phyloP scores from a whole-genome alignment of 2,113 vertebrate species.

The Microcebus tavaratra region DNA sequence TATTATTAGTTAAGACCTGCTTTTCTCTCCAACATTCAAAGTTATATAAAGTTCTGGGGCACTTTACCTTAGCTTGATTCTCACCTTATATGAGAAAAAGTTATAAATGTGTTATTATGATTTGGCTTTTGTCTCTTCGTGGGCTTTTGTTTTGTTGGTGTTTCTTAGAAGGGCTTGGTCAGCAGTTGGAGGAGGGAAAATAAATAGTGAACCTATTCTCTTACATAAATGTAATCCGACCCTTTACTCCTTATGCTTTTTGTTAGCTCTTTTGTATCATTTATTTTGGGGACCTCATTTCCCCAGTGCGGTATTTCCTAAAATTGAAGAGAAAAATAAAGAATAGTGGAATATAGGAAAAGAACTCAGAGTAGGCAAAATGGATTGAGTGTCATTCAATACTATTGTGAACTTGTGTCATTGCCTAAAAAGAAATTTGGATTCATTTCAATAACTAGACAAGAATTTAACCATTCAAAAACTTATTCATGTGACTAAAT shows the following conservation, averaged over 20 bases:
- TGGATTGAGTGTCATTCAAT: neutral
- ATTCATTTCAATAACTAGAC: neutral
- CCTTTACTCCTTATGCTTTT: neutral
- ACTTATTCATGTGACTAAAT: neutral
- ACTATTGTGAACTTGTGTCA: neutral
- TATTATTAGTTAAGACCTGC: neutral
- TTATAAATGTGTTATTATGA: neutral
- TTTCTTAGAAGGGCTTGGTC: neutral
- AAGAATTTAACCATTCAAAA: slow-evolving; percentile 37
- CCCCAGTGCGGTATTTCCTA: neutral
- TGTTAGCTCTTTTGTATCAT: neutral
- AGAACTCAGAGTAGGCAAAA: neutral
- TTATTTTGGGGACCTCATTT: neutral
- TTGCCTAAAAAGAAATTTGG: slow-evolving; percentile 5
- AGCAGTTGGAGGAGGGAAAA: neutral
- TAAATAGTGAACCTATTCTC: neutral
- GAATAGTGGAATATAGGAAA: neutral
- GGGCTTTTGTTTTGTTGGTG: neutral
- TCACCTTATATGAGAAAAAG: neutral
- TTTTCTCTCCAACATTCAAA: neutral
- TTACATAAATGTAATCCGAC: neutral
- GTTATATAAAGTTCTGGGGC: neutral
- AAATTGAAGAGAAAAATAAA: slow-evolving; percentile 56
- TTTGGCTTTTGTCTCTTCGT: neutral
- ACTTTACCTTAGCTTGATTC: neutral